Evolutionary conservation across 1,140 invertebrate genomes (phyloP).

Genomic region (Anoplolepis gracilipes): DNA sequence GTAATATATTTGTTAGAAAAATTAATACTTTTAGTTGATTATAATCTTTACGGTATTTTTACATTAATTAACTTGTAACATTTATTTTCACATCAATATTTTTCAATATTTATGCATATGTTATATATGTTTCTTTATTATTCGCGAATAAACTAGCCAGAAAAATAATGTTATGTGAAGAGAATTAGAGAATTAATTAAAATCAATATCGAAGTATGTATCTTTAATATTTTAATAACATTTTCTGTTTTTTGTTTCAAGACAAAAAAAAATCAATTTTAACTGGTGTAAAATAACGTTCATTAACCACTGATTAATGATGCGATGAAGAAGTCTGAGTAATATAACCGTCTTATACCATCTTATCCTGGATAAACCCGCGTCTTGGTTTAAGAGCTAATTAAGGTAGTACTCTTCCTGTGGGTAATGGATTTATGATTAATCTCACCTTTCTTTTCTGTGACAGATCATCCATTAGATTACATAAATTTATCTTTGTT

Average conservation of each 20-base stretch:
- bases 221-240: not conserved
- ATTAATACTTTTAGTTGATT: not conserved
- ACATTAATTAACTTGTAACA: not conserved
- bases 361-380: slow-evolving; percentile 9
- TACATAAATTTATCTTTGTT: slow-evolving; percentile 47
- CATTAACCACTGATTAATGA: slow-evolving; percentile 34
- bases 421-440: slow-evolving; percentile 48
- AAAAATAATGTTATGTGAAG: not conserved
- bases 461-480: slow-evolving; percentile 39
- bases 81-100: not conserved
- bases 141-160: not conserved
- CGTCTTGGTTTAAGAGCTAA: slow-evolving; percentile 46
- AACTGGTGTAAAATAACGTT: not conserved
- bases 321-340: slow-evolving; percentile 1
- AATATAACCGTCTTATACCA: slow-evolving; percentile 9
- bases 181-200: not conserved
- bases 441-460: slow-evolving; percentile 28
- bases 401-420: slow-evolving; percentile 20
- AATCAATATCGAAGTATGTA: not conserved
- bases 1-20: not conserved
- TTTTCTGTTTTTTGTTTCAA: not conserved
- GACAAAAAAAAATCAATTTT: not conserved
- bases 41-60: not conserved
- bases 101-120: not conserved
- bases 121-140: not conserved